Evolutionary conservation across 2,888 invertebrate genomes (phyloP).

Genomic region (Chironomus tentans): DNA sequence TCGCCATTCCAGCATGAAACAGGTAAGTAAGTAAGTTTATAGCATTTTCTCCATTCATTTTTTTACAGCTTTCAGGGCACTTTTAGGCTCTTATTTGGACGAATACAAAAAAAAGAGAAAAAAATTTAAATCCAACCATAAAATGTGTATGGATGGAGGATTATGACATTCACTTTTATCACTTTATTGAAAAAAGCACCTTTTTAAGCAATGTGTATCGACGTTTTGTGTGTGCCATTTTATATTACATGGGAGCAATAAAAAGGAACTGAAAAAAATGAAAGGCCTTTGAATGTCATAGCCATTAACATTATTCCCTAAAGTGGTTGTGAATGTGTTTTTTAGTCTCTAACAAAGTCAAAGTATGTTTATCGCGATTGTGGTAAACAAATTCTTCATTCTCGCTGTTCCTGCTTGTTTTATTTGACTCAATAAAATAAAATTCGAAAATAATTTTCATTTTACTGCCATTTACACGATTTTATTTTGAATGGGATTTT

Average conservation of each 20-base stretch:
- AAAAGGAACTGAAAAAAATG: not conserved
- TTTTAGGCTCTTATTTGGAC: not conserved
- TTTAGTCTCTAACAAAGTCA: too few relatives aligned
- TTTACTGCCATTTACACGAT: not conserved
- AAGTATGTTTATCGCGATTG: too few relatives aligned
- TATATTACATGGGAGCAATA: too few relatives aligned
- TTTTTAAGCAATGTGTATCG: not conserved
- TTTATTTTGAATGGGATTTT: too few relatives aligned
- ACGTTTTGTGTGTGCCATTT: not conserved
- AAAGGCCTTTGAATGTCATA: not conserved
- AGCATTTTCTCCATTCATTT: not conserved
- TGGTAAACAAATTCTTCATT: too few relatives aligned
- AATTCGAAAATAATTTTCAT: not conserved
- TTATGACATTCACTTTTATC: constrained; percentile 20
- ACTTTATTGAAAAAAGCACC: constrained; percentile 11
- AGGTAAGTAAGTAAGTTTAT: constrained; percentile 7
- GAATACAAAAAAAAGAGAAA: too few relatives aligned
- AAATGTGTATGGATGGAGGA: not conserved
- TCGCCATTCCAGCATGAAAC: constrained; percentile 15
- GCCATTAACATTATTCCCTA: not conserved
- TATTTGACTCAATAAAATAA: not conserved
- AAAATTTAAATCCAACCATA: not conserved
- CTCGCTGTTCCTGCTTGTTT: too few relatives aligned
- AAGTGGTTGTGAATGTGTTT: not conserved
- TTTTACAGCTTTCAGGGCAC: constrained; percentile 3